Base-by-base conservation (phyloP, 1,140 invertebrate genomes). In the Pectinophora gossypiella region DNA sequence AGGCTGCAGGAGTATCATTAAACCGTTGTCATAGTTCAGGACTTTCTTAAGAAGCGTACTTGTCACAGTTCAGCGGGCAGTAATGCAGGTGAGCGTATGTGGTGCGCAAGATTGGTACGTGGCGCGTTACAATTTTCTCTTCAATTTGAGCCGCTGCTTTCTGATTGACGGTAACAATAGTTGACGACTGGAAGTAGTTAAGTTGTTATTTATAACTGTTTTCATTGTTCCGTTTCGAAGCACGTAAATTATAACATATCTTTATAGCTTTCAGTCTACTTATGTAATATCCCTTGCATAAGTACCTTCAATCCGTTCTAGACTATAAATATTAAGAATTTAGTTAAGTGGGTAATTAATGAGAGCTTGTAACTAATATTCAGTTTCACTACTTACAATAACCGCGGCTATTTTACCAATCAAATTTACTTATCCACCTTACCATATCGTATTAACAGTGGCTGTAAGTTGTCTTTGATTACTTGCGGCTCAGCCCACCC, bases 71-170 rank as follows among this genome's bases (percentile, higher is more conserved):
- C 27, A 32, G 27, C n/a, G 27, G 27, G 27, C 27, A 32, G 27
- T 32, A 32, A 32, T 32, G 6, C 6, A 5, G 22, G 22, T 5
- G 4, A 10, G 27, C 27, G 27, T 32, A 32, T 2, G 27, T 32
- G 6, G 27, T 32, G 27, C 27, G 27, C 27, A 12, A 32, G 27
- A 32, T 7, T 32, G 27, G 2, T 51, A 51, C 22, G 48, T n/a
- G 21, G 45, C 51, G 47, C 59, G 62, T 59, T 47, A 76, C 78
- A 77, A 81, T 81, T 81, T 81, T 81, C 74, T 53, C 62, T 60
- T 62, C 76, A 79, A 79, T 81, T 81, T 81, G 65, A 70, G 36
- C 12, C 51, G 55, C 62, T 53, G 56, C 49, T 53, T 66, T 63
- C 66, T 69, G 70, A 74, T 70, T 72, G 53, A 56, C 58, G 45